Percentiles rank a stretch among this genome's conserved stretches.
These are phyloP conservation scores for Tiaroga cobitis DNA, from an alignment of 2,797 vertebrate species.

Conservation along the genomic window DNA sequence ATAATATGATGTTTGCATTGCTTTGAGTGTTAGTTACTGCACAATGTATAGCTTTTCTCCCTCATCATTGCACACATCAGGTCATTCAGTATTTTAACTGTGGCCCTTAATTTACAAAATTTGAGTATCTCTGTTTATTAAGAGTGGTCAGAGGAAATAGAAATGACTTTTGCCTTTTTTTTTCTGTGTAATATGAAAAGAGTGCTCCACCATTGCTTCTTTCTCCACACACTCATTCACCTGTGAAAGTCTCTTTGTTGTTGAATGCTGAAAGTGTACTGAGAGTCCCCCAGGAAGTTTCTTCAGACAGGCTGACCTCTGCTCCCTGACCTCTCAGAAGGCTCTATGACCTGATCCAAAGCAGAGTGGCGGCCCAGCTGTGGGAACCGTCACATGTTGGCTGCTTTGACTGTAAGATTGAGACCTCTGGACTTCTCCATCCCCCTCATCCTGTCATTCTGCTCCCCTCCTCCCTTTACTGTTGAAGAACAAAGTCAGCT, in stretches of 20 bases:
- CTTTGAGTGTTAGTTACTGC: neutral
- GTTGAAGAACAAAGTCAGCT: slow-evolving; percentile 47
- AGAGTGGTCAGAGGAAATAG: neutral
- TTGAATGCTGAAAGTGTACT: slow-evolving; percentile 46
- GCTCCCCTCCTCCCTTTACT: slow-evolving; percentile 26
- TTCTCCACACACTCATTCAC: slow-evolving; percentile 28
- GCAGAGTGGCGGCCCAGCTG: slow-evolving; percentile 50
- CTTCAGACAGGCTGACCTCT: slow-evolving; percentile 49
- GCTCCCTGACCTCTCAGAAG: slow-evolving; percentile 40
- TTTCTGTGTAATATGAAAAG: slow-evolving; percentile 15
- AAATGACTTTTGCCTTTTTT: neutral
- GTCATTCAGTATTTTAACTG: neutral
- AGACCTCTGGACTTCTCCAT: slow-evolving; percentile 41
- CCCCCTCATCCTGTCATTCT: slow-evolving; percentile 40
- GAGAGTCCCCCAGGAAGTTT: slow-evolving; percentile 53
- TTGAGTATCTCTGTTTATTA: neutral
- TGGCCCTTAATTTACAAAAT: neutral
- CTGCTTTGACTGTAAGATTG: slow-evolving; percentile 58
- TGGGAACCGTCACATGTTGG: slow-evolving; percentile 48
- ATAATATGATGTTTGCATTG: neutral
- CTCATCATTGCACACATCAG: neutral
- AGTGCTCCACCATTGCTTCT: neutral
- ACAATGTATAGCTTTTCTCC: neutral
- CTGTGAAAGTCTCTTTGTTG: slow-evolving; percentile 49
- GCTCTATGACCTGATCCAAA: slow-evolving; percentile 39